A percentile compares a stretch with the other conserved stretches of the same genome.
These are phyloP conservation scores for Drosophila parabipectinata DNA, from an alignment of 1,140 invertebrate species.

Conservation along the genomic window DNA sequence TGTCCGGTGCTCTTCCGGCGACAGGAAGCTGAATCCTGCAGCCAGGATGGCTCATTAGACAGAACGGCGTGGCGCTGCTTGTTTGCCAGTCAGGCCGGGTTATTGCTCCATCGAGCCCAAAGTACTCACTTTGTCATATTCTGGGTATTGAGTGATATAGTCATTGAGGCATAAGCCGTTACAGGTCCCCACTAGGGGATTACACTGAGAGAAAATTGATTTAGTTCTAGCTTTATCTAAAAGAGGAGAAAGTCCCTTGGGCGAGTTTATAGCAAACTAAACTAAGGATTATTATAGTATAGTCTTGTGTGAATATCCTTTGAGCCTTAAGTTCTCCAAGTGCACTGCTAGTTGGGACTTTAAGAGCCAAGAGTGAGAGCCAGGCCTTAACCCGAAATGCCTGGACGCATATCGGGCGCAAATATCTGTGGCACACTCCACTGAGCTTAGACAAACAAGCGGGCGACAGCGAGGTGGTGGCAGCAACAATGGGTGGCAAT, in stretches of 20 bases:
- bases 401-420: slow-evolving; percentile 67
- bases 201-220: background rate
- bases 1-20: slow-evolving; percentile 58
- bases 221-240: no score
- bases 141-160: slow-evolving; percentile 57
- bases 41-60: slow-evolving; percentile 61
- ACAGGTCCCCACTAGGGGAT: background rate
- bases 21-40: slow-evolving; percentile 47
- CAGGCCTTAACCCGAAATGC: slow-evolving; percentile 55
- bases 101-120: slow-evolving; percentile 64
- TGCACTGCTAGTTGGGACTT: slow-evolving; percentile 13
- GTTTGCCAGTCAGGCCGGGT: slow-evolving; percentile 35
- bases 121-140: slow-evolving; percentile 63
- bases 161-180: slow-evolving; percentile 42
- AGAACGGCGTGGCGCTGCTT: slow-evolving; percentile 12
- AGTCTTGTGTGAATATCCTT: background rate
- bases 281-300: background rate
- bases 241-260: background rate
- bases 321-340: background rate
- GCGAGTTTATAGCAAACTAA: no score
- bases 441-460: slow-evolving; percentile 72
- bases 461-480: slow-evolving; percentile 33
- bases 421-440: slow-evolving; percentile 78
- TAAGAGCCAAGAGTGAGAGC: background rate
- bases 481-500: slow-evolving; percentile 36